A percentile compares a stretch with the other conserved stretches of the same genome.
phyloP scores from a whole-genome alignment of 2,888 invertebrate species.

The Troides oblongomaculatus region DNA sequence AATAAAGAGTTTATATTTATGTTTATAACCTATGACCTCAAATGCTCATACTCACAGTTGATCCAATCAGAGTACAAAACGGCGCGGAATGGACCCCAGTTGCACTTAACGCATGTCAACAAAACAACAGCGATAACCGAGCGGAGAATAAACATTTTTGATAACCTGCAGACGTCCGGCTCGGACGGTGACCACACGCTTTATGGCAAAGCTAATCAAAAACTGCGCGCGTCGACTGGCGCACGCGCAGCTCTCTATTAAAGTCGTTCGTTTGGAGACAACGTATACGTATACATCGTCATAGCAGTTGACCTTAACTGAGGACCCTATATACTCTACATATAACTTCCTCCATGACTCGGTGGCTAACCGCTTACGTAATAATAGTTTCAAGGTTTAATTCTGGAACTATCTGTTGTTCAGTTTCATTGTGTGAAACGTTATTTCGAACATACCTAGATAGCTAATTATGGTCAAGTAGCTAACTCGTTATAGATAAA shows the following conservation, averaged over 20 bases:
- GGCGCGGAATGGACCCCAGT: constrained; percentile 54
- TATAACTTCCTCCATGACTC: too few relatives aligned
- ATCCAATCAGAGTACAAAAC: constrained; percentile 64
- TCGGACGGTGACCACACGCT: constrained; percentile 11
- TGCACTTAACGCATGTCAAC: constrained; percentile 37
- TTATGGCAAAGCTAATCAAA: constrained; percentile 1
- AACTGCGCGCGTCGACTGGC: not conserved
- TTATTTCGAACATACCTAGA: too few relatives aligned
- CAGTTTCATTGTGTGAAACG: too few relatives aligned
- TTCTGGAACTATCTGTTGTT: too few relatives aligned
- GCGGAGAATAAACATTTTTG: constrained; percentile 37
- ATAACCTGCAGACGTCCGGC: constrained; percentile 32
- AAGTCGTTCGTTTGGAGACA: not conserved
- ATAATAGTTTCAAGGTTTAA: too few relatives aligned
- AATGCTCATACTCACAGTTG: constrained; percentile 55
- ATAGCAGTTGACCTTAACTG: not conserved
- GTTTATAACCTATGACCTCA: not conserved
- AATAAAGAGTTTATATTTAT: not conserved
- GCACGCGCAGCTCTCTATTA: not conserved
- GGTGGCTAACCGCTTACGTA: too few relatives aligned
- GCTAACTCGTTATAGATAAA: too few relatives aligned
- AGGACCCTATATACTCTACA: too few relatives aligned
- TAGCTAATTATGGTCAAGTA: too few relatives aligned
- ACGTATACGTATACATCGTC: not conserved
- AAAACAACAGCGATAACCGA: constrained; percentile 39